Conservation (phyloP, 1,140 invertebrate genomes). For the Lepeophtheirus salmonis region DNA sequence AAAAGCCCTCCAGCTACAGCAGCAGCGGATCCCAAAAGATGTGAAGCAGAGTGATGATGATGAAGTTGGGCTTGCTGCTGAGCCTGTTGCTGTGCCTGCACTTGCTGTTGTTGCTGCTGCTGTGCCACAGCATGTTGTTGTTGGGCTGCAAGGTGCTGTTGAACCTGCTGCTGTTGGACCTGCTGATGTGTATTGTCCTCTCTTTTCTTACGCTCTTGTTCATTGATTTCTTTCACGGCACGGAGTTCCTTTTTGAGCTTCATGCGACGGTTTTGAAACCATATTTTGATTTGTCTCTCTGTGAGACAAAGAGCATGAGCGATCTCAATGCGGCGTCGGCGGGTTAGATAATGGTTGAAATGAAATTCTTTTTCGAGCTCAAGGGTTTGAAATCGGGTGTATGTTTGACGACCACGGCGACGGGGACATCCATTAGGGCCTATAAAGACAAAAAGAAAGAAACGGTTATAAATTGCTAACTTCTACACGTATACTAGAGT, state of each 20-base stretch:
- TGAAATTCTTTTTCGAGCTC: conserved; percentile 96
- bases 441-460: conserved; percentile 34
- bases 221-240: conserved; percentile 83
- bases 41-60: conserved; percentile 18
- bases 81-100: conserved; percentile 33
- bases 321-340: conserved; percentile 79
- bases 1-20: conserved; percentile 2
- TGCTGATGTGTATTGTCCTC: conserved; percentile 73
- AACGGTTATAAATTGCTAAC: too few relatives aligned
- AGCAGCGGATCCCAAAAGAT: conserved; percentile 21
- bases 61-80: conserved; percentile 25
- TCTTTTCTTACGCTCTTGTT: conserved; percentile 66
- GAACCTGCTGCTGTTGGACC: conserved; percentile 51
- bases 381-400: conserved; percentile 82
- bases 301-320: conserved; percentile 86
- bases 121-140: conserved; percentile 22
- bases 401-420: conserved; percentile 79
- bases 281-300: conserved; percentile 49
- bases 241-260: conserved; percentile 88
- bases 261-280: conserved; percentile 48
- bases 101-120: conserved; percentile 34
- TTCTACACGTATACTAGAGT: too few relatives aligned
- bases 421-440: conserved; percentile 88
- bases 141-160: conserved; percentile 36
- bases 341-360: conserved; percentile 90